Percentiles rank a stretch among this genome's conserved stretches.
These are phyloP conservation scores for Pararge aegeria DNA, from an alignment of 1,140 invertebrate genomes.

Conservation along the genomic window DNA sequence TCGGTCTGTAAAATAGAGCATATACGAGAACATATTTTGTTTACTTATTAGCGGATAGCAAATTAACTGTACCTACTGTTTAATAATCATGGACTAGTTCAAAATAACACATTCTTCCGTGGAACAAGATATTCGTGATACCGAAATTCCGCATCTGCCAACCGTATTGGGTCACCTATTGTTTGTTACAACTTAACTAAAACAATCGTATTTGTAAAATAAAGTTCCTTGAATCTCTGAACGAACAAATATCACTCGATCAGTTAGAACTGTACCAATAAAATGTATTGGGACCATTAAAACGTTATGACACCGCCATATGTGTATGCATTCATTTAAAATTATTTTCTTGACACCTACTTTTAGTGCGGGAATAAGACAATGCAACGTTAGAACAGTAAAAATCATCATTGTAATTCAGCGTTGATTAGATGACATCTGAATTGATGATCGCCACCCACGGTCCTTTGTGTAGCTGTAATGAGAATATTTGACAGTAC, in stretches of 20 bases:
- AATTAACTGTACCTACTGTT: too few relatives aligned
- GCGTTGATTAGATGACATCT: conserved; percentile 1
- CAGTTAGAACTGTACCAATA: neutral
- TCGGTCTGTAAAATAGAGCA: too few relatives aligned
- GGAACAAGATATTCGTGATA: too few relatives aligned
- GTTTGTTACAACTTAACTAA: too few relatives aligned
- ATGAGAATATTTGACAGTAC: neutral
- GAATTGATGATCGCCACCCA: neutral
- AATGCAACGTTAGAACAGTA: neutral
- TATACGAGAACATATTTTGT: too few relatives aligned
- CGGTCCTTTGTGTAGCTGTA: neutral
- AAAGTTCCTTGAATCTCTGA: neutral
- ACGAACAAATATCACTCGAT: neutral
- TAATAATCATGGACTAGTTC: too few relatives aligned
- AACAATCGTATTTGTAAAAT: neutral
- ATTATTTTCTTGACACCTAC: neutral
- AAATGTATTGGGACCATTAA: neutral
- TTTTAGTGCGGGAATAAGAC: neutral
- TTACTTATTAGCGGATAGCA: too few relatives aligned
- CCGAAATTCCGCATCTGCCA: too few relatives aligned
- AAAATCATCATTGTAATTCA: neutral
- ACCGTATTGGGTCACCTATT: neutral
- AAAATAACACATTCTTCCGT: too few relatives aligned
- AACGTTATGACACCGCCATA: neutral
- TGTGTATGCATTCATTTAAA: neutral